Base-by-base conservation (phyloP, 2,888 invertebrate genomes). In the Trissonchulus sp. region DNA sequence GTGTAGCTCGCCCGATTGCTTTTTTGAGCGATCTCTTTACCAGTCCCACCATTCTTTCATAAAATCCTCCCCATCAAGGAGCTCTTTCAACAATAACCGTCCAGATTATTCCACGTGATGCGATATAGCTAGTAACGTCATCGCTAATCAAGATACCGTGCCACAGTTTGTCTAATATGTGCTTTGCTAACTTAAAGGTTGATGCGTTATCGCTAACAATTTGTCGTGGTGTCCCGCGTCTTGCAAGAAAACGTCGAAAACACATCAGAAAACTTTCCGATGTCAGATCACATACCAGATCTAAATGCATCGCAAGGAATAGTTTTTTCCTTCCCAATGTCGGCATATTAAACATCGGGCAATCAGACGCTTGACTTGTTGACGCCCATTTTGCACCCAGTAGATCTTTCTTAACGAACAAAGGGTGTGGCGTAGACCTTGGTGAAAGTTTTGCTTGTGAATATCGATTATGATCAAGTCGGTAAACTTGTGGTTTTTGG, bases 51-150 rank as follows among this genome's bases (percentile, higher is more conserved):
- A 87, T 77, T 28, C 85, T 78, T 78, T 87, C 86, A 81, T 84
- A 87, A 78, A 83, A 84, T 63, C 86, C 86, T 72, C 86, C 86
- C 85, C 84, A 84, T 85, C 86, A 87, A 1, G 85, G 79, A 1
- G 85, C 83, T 0, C 81, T 78, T 1, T 84, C 85, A 2, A 84
- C 83, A 73, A 83, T 86, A 77, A 86, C 86, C n/a, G 77, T 78
- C 81, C 82, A 82, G 0, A 73, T 28, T 48, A 81, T 81, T 31
- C 71, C 69, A 33, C 78, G 18, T 1, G 63, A 33, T n/a, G 75
- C 68, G 68, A n/a, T 37, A 2, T 73, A 68, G 2, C 63, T 62
- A 31, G 65, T 30, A 30, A 79, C 60, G 3, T 8, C 34, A 23
- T 3, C 31, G n/a, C n/a, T n/a, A 34, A 23, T 23, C 18, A 15